phyloP scores from a whole-genome alignment of 2,888 invertebrate genomes.

The Julus scandinavius region DNA sequence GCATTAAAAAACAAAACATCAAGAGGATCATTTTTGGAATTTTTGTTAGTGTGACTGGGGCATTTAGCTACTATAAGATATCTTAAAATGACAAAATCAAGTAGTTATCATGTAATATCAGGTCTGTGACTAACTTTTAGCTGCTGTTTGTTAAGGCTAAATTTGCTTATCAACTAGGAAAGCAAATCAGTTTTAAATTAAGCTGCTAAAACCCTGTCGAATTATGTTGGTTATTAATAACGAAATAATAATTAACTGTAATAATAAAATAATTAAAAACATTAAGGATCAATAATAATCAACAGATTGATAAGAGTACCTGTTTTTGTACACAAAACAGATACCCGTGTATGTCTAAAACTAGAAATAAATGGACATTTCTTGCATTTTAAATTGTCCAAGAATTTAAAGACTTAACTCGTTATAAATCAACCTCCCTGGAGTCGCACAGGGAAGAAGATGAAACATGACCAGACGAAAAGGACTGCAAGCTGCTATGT shows the following conservation, averaged over 20 bases:
- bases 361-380: background rate
- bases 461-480: conserved; percentile 52
- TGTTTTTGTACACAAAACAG: background rate
- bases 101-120: background rate
- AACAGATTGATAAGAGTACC: conserved; percentile 2
- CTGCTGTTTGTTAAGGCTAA: background rate
- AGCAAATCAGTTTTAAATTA: background rate
- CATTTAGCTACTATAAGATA: background rate
- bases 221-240: background rate
- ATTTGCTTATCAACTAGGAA: background rate
- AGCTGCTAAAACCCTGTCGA: conserved; percentile 9
- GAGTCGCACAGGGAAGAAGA: conserved; percentile 49
- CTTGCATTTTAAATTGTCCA: background rate
- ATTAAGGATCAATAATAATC: conserved; percentile 12
- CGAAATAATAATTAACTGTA: background rate
- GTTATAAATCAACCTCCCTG: conserved; percentile 53
- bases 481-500: conserved; percentile 47
- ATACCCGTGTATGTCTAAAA: background rate
- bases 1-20: background rate
- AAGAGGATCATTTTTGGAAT: background rate
- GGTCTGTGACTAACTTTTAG: background rate
- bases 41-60: background rate
- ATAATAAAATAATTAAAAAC: conserved; percentile 14
- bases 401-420: conserved; percentile 17
- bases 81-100: too few species aligned